Conservation (phyloP, 2,888 invertebrate species). For the Unio delphinus region DNA sequence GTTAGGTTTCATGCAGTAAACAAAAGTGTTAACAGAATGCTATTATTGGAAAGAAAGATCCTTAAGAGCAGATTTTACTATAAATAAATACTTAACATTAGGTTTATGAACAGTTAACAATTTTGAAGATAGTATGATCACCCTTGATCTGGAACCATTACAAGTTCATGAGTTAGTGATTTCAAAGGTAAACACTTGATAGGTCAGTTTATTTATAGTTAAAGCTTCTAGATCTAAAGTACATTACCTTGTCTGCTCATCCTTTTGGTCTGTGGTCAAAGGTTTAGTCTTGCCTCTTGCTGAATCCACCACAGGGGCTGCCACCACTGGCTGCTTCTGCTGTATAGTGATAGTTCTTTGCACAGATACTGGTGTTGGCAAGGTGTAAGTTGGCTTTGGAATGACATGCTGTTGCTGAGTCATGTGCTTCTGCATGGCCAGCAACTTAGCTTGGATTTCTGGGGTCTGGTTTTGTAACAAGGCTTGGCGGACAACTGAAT, state of each 20-base stretch:
- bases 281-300: slow-evolving; percentile 38
- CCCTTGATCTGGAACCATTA: too few relatives aligned
- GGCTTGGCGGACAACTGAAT: slow-evolving; percentile 90
- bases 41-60: too few relatives aligned
- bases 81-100: too few relatives aligned
- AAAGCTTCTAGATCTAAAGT: background rate
- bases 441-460: slow-evolving; percentile 91
- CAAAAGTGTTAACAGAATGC: too few relatives aligned
- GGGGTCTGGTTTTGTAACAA: slow-evolving; percentile 91
- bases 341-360: slow-evolving; percentile 5
- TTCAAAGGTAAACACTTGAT: too few relatives aligned
- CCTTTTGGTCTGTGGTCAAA: slow-evolving; percentile 68
- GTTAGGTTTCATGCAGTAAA: too few relatives aligned
- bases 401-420: slow-evolving; percentile 47
- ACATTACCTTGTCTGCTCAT: slow-evolving; percentile 66
- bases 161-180: too few relatives aligned
- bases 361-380: slow-evolving; percentile 6
- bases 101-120: too few relatives aligned
- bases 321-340: slow-evolving; percentile 8
- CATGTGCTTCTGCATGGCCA: slow-evolving; percentile 84
- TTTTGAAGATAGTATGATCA: too few relatives aligned
- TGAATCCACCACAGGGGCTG: slow-evolving; percentile 17
- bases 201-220: too few relatives aligned
- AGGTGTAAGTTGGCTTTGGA: slow-evolving; percentile 11
- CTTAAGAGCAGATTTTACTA: too few relatives aligned